Conservation (phyloP, 2,888 invertebrate genomes). For the Scotopteryx bipunctaria region DNA sequence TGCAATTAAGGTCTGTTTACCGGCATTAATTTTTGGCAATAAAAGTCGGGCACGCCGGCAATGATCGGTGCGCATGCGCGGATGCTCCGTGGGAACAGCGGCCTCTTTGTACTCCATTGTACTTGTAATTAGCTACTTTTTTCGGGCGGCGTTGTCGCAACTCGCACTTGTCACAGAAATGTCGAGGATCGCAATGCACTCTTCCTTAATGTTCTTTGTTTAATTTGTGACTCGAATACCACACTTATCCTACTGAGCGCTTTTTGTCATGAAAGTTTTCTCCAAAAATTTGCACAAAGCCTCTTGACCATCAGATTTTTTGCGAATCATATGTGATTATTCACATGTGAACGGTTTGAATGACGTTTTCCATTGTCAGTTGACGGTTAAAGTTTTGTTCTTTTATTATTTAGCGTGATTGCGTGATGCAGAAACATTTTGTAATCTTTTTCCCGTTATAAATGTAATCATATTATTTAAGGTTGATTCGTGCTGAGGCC, state of each 20-base stretch:
- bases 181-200: conserved; percentile 70
- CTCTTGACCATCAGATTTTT: conserved; percentile 61
- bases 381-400: conserved; percentile 50
- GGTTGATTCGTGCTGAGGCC: conserved; percentile 4
- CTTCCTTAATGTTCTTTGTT: conserved; percentile 68
- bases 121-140: conserved; percentile 77
- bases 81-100: conserved; percentile 80
- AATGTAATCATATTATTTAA: conserved; percentile 22
- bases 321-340: conserved; percentile 62
- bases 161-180: conserved; percentile 74
- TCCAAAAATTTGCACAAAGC: conserved; percentile 41
- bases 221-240: conserved; percentile 68
- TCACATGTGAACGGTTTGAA: conserved; percentile 67
- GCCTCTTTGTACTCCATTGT: conserved; percentile 78
- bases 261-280: conserved; percentile 38
- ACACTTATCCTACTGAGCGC: conserved; percentile 54
- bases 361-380: conserved; percentile 67
- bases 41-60: conserved; percentile 77
- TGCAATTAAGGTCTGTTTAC: conserved; percentile 81
- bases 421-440: conserved; percentile 23
- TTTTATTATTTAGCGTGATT: conserved; percentile 42
- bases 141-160: conserved; percentile 57
- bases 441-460: conserved; percentile 31
- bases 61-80: conserved; percentile 75
- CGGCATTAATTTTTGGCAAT: conserved; percentile 83